Percentiles rank a stretch among this genome's conserved stretches.
Evolutionary conservation across 2,888 invertebrate genomes (phyloP).

Genomic region (Eupithecia pulchellata): DNA sequence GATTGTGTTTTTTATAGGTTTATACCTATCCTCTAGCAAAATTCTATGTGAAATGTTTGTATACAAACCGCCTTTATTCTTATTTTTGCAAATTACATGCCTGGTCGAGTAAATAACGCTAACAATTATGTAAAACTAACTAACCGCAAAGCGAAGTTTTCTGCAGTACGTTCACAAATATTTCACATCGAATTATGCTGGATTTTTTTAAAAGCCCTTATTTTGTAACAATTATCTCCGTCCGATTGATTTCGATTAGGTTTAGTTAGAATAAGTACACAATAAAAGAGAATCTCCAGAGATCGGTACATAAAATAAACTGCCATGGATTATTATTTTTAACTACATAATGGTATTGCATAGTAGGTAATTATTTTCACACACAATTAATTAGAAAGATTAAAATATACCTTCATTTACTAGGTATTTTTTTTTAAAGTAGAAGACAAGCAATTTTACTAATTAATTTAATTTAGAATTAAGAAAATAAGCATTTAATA

Average conservation of each 20-base stretch:
- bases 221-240: slow-evolving; percentile 44
- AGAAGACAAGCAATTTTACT: not conserved
- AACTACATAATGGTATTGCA: not conserved
- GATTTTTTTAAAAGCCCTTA: slow-evolving; percentile 41
- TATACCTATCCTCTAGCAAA: not conserved
- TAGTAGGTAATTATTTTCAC: not conserved
- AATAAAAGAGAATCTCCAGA: slow-evolving; percentile 18
- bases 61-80: too few relatives aligned
- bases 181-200: not conserved
- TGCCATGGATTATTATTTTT: slow-evolving; percentile 5
- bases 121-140: too few relatives aligned
- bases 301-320: not conserved
- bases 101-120: too few relatives aligned
- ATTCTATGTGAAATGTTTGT: not conserved
- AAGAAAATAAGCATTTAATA: not conserved
- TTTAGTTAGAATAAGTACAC: slow-evolving; percentile 24
- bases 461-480: not conserved
- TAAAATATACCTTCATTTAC: too few relatives aligned
- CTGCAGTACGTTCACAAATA: not conserved
- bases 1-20: not conserved
- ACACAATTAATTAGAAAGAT: not conserved
- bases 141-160: too few relatives aligned
- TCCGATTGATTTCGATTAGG: slow-evolving; percentile 38
- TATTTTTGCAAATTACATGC: too few relatives aligned
- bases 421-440: too few relatives aligned